These are phyloP conservation scores for Brachionus manjavacas DNA, from an alignment of 1,140 invertebrate species.

Conservation along the genomic window DNA sequence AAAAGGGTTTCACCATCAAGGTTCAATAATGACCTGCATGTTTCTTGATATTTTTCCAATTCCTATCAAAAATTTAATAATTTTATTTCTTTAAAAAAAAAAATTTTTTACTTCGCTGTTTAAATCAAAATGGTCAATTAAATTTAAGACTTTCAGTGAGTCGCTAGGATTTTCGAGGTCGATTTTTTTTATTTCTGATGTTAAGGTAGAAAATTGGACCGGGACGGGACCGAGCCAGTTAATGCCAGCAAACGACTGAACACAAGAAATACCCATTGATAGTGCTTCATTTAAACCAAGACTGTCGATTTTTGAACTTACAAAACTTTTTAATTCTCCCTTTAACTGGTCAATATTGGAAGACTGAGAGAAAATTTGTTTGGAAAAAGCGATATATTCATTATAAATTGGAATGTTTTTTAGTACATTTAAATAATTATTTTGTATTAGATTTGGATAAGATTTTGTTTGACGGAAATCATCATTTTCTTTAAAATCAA, in stretches of 20 bases:
- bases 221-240: slow-evolving; percentile 73
- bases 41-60: slow-evolving; percentile 43
- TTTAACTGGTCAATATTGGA: neutral
- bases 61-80: neutral
- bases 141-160: neutral
- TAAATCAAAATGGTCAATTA: slow-evolving; percentile 19
- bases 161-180: neutral
- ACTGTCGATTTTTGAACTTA: neutral
- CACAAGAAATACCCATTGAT: slow-evolving; percentile 61
- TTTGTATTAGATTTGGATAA: neutral
- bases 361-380: neutral
- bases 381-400: neutral
- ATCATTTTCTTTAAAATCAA: slow-evolving; percentile 27
- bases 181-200: slow-evolving; percentile 43
- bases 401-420: neutral
- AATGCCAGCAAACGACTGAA: slow-evolving; percentile 70
- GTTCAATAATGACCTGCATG: slow-evolving; percentile 46
- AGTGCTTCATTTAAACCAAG: slow-evolving; percentile 48
- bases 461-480: neutral
- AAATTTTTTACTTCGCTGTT: slow-evolving; percentile 42
- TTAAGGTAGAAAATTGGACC: slow-evolving; percentile 43
- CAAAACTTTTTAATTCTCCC: neutral
- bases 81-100: neutral
- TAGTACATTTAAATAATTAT: neutral
- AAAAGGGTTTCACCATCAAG: slow-evolving; percentile 51